A percentile compares a stretch with the other conserved stretches of the same genome.
These are phyloP conservation scores for Meandrusa payeni DNA, from an alignment of 2,888 invertebrate genomes.

Conservation along the genomic window DNA sequence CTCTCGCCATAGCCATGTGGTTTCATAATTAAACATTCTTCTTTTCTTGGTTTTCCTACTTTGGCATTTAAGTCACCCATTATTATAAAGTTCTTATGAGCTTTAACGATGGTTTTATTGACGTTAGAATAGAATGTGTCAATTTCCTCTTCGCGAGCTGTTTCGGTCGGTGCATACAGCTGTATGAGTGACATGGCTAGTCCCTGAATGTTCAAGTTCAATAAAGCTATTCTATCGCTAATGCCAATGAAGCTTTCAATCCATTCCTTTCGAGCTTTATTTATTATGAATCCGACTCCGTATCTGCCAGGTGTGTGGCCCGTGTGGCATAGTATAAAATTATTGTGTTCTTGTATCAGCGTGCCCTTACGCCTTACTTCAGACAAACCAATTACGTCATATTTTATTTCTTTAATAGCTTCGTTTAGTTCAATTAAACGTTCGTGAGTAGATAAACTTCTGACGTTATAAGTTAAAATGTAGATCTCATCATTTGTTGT, in stretches of 20 bases:
- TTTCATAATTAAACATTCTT: conserved; percentile 3
- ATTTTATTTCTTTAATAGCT: neutral
- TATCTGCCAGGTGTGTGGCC: no score
- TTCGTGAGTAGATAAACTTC: neutral
- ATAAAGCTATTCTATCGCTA: no score
- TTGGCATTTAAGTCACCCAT: conserved; percentile 4
- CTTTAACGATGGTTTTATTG: no score
- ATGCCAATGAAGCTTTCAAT: no score
- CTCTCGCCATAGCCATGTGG: conserved; percentile 21
- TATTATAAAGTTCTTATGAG: neutral
- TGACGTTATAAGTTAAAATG: neutral
- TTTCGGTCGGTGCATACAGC: no score
- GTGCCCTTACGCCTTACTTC: neutral
- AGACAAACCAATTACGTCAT: neutral
- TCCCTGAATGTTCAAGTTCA: no score
- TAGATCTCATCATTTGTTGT: neutral
- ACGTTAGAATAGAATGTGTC: no score
- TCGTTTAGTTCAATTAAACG: neutral
- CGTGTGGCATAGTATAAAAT: neutral
- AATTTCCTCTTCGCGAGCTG: no score
- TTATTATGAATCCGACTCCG: no score
- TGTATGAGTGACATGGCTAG: no score
- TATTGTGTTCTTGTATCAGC: neutral
- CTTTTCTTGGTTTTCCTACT: neutral
- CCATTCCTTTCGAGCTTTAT: no score